Evolutionary conservation across 2,888 invertebrate genomes (phyloP).

Genomic region (Nomada lathburiana): DNA sequence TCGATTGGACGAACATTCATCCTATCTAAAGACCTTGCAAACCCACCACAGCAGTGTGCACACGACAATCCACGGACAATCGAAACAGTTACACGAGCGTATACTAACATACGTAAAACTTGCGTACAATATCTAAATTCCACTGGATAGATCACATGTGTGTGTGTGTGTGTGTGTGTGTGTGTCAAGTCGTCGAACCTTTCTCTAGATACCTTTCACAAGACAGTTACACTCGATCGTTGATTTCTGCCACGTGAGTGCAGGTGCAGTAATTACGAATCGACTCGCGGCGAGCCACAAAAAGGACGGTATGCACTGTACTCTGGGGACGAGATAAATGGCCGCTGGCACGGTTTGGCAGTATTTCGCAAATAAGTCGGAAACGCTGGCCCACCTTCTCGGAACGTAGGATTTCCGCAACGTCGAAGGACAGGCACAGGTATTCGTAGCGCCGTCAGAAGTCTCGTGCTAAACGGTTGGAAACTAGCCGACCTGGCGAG

Average conservation of each 20-base stretch:
- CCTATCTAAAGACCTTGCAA: too few species aligned
- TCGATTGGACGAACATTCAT: too few species aligned
- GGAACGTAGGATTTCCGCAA: conserved; percentile 30
- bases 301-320: conserved; percentile 37
- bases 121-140: background rate
- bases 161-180: background rate
- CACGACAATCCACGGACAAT: too few species aligned
- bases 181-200: conserved; percentile 27
- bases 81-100: too few species aligned
- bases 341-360: conserved; percentile 49
- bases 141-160: background rate
- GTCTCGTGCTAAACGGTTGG: conserved; percentile 2
- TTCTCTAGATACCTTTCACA: conserved; percentile 58
- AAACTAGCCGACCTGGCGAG: background rate
- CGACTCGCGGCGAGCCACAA: conserved; percentile 43
- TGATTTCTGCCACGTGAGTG: conserved; percentile 3
- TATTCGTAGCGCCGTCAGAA: conserved; percentile 27
- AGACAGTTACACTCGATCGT: conserved; percentile 14
- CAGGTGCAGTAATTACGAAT: conserved; percentile 52
- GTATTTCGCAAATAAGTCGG: conserved; percentile 65
- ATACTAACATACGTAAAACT: too few species aligned
- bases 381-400: conserved; percentile 52
- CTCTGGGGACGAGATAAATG: conserved; percentile 45
- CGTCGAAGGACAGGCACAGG: conserved; percentile 35
- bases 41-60: too few species aligned